Conservation (phyloP, 2,797 vertebrate species). For the Prunella strophiata region DNA sequence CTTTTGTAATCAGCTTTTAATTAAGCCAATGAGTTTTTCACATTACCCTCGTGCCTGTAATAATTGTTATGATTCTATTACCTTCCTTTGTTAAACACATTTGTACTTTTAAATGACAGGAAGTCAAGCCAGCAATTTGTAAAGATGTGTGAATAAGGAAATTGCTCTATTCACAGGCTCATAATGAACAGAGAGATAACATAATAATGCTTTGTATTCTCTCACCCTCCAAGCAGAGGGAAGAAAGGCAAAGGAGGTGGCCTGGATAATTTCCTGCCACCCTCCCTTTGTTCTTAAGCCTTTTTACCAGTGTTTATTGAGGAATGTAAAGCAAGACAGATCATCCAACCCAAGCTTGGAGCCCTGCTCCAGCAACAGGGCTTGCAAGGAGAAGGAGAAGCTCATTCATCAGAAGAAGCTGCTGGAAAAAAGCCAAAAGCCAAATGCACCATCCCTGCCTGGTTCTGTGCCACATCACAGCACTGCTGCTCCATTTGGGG, state of each 20-base stretch:
- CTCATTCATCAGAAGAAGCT: neutral
- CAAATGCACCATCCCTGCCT: neutral
- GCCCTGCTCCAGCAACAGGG: neutral
- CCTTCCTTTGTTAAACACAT: conserved; percentile 52
- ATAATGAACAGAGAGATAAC: conserved; percentile 57
- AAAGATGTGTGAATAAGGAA: conserved; percentile 68
- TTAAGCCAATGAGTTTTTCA: conserved; percentile 53
- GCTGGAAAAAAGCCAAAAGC: neutral
- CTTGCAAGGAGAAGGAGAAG: neutral
- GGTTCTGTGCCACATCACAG: rapidly evolving
- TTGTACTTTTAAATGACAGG: conserved; percentile 65
- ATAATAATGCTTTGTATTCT: conserved; percentile 43
- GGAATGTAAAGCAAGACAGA: neutral
- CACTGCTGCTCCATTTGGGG: neutral
- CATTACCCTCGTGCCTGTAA: conserved; percentile 43
- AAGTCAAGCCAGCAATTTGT: conserved; percentile 66
- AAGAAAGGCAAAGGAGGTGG: conserved; percentile 46
- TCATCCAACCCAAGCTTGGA: neutral
- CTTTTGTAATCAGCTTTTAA: conserved; percentile 53
- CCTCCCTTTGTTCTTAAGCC: conserved; percentile 17
- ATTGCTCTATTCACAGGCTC: conserved; percentile 54
- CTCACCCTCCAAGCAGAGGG: neutral
- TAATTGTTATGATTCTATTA: conserved; percentile 66
- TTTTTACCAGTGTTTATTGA: neutral
- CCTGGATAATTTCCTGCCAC: conserved; percentile 41